A percentile compares a stretch with the other conserved stretches of the same genome.
Evolutionary conservation across 2,113 vertebrate genomes (phyloP).

Genomic region (Phalacrocorax aristotelis): DNA sequence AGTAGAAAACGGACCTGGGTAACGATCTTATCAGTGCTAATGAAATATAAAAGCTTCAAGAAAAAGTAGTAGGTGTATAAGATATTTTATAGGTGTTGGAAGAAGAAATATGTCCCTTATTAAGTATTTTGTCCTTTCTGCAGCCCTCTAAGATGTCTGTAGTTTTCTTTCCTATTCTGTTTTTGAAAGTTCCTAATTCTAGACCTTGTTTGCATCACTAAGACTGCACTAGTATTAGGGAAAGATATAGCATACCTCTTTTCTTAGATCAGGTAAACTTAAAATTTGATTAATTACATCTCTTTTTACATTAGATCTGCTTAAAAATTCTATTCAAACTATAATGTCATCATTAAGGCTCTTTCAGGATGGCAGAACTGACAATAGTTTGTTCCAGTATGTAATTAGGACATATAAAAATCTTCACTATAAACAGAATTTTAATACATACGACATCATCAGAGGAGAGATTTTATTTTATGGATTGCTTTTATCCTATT

Average conservation of each 20-base stretch:
- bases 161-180: neutral
- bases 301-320: conserved; percentile 32
- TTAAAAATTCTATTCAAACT: conserved; percentile 37
- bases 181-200: neutral
- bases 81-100: neutral
- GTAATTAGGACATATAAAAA: conserved; percentile 50
- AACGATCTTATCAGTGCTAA: neutral
- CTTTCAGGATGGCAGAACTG: conserved; percentile 26
- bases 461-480: conserved; percentile 40
- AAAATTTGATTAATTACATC: conserved; percentile 41
- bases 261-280: conserved; percentile 16
- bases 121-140: neutral
- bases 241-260: neutral
- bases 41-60: neutral
- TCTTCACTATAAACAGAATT: conserved; percentile 51
- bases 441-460: conserved; percentile 28
- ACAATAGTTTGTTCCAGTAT: conserved; percentile 42
- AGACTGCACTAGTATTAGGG: neutral
- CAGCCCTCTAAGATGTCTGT: neutral
- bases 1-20: neutral
- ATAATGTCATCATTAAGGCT: conserved; percentile 37
- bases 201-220: neutral
- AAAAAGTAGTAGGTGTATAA: neutral
- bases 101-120: neutral
- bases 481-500: conserved; percentile 53